These are phyloP conservation scores for Phyllopteryx taeniolatus DNA, from an alignment of 2,113 vertebrate species.

Conservation along the genomic window DNA sequence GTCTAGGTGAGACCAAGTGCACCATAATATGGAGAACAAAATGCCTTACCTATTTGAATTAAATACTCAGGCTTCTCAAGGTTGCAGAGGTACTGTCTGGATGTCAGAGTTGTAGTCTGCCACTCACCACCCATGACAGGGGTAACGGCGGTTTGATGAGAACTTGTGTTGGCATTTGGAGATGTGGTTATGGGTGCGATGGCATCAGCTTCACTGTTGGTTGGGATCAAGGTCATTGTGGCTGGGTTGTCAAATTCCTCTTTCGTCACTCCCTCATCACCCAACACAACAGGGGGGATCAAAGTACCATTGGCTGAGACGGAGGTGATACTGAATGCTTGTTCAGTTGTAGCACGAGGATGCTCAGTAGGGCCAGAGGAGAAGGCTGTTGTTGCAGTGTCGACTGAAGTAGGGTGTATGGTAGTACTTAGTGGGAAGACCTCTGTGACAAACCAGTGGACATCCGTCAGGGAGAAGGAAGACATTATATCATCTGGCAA, in stretches of 20 bases:
- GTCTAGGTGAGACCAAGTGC: background rate
- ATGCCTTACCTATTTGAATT: slow-evolving; percentile 80
- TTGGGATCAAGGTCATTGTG: slow-evolving; percentile 48
- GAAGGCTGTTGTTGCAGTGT: slow-evolving; percentile 26
- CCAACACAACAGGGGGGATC: slow-evolving; percentile 42
- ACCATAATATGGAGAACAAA: background rate
- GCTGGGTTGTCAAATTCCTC: slow-evolving; percentile 42
- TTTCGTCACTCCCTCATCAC: slow-evolving; percentile 54
- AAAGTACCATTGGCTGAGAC: slow-evolving; percentile 25
- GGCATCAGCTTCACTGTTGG: slow-evolving; percentile 33
- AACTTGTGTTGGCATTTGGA: slow-evolving; percentile 39
- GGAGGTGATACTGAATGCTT: slow-evolving; percentile 24
- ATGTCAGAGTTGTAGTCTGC: slow-evolving; percentile 64
- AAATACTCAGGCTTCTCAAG: slow-evolving; percentile 78
- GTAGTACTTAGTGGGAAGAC: slow-evolving; percentile 16
- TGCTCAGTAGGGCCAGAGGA: slow-evolving; percentile 26
- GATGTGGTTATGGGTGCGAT: slow-evolving; percentile 33
- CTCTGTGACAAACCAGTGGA: slow-evolving; percentile 64
- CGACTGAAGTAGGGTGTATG: slow-evolving; percentile 29
- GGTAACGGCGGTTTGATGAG: slow-evolving; percentile 36
- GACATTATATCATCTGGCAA: slow-evolving; percentile 40
- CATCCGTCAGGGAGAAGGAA: slow-evolving; percentile 51
- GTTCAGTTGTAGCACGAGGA: slow-evolving; percentile 23
- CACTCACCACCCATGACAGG: slow-evolving; percentile 42
- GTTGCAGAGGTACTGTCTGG: slow-evolving; percentile 81